Evolutionary conservation across 2,113 vertebrate genomes (phyloP).

Genomic region (Pelobates fuscus): DNA sequence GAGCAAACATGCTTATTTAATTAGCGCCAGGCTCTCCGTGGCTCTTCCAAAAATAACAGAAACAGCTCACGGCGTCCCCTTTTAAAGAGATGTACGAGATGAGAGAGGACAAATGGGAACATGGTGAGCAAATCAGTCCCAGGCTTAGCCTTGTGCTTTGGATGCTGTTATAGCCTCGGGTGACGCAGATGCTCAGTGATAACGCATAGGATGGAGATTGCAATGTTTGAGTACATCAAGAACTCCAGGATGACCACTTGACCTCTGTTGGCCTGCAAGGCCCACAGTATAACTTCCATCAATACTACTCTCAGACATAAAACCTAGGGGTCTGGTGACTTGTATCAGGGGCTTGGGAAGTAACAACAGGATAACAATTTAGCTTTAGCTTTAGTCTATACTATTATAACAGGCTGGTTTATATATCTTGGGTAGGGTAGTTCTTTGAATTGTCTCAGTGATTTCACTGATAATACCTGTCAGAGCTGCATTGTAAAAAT

Average conservation of each 20-base stretch:
- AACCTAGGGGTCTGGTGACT: too few relatives aligned
- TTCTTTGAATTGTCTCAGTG: too few relatives aligned
- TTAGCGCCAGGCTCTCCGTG: constrained; percentile 13
- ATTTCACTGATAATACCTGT: too few relatives aligned
- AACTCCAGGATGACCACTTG: not conserved
- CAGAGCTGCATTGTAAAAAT: too few relatives aligned
- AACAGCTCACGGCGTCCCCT: not conserved
- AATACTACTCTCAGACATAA: too few relatives aligned
- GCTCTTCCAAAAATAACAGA: constrained; percentile 28
- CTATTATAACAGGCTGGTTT: too few relatives aligned
- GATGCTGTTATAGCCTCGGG: not conserved
- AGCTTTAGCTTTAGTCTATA: too few relatives aligned
- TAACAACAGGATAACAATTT: too few relatives aligned
- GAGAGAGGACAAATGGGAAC: constrained; percentile 9
- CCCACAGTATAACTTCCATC: too few relatives aligned
- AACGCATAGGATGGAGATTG: not conserved
- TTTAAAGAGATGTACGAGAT: not conserved
- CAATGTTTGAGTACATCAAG: not conserved
- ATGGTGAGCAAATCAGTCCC: not conserved
- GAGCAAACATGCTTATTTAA: constrained; percentile 5
- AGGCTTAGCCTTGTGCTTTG: not conserved
- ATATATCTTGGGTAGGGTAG: too few relatives aligned
- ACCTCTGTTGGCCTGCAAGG: not conserved
- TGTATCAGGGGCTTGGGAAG: too few relatives aligned
- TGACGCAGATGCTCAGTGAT: not conserved